phyloP scores from a whole-genome alignment of 2,797 vertebrate genomes.

The Knipowitschia caucasica region DNA sequence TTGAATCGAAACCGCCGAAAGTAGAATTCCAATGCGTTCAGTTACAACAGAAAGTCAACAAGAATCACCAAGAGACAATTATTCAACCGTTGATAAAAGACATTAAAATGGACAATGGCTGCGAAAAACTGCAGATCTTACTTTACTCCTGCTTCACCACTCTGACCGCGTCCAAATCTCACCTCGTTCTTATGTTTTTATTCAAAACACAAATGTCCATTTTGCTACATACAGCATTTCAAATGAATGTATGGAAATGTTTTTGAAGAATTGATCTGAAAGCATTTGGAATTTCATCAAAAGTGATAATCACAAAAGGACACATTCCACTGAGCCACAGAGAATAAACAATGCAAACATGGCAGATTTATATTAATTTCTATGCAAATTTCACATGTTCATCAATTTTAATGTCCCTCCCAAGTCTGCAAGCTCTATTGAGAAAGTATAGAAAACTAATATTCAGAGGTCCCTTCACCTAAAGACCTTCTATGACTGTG shows the following conservation, averaged over 20 bases:
- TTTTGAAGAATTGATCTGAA: no score
- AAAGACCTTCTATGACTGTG: no score
- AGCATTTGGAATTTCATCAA: no score
- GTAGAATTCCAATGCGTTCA: background rate
- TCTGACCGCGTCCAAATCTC: background rate
- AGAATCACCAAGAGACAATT: constrained; percentile 1
- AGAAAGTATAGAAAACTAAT: no score
- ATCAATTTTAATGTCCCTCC: no score
- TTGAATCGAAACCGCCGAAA: background rate
- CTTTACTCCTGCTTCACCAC: background rate
- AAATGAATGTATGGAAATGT: background rate
- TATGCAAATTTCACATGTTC: no score
- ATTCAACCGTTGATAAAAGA: background rate
- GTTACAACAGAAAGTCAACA: constrained; percentile 7
- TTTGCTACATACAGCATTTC: constrained; percentile 2
- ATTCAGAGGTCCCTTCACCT: no score
- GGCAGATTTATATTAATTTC: no score
- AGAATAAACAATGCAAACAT: no score
- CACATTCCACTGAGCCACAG: background rate
- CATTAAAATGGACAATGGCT: no score
- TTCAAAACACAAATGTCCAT: background rate
- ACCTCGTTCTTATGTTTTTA: background rate
- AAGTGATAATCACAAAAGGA: no score
- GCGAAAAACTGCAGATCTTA: background rate
- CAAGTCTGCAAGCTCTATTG: no score